A percentile compares a stretch with the other conserved stretches of the same genome.
These are phyloP conservation scores for Anseranas semipalmata DNA, from an alignment of 2,113 vertebrate genomes.

Conservation along the genomic window DNA sequence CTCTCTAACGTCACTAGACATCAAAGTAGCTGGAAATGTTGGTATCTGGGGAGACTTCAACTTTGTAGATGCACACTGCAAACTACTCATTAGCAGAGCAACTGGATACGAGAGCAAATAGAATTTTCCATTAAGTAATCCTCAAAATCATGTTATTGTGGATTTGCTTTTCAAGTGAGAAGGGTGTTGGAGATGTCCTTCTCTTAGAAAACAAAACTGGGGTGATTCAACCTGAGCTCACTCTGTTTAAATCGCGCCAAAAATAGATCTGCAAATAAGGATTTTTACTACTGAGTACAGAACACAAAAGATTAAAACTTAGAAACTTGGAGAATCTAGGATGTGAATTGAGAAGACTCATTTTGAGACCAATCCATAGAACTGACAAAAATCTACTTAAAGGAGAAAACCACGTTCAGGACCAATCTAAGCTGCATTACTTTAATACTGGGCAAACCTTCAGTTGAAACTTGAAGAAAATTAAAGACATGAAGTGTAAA, in stretches of 20 bases:
- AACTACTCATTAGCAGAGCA: neutral
- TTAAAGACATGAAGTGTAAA: neutral
- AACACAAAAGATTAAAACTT: neutral
- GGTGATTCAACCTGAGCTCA: neutral
- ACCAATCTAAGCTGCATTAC: neutral
- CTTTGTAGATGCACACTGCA: neutral
- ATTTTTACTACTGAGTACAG: slow-evolving; percentile 11
- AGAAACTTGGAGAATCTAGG: neutral
- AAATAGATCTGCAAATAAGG: slow-evolving; percentile 21
- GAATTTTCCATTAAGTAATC: slow-evolving; percentile 16
- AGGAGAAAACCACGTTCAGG: neutral
- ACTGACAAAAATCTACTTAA: neutral
- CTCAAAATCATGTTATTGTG: neutral
- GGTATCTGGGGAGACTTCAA: neutral
- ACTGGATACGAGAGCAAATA: slow-evolving; percentile 9
- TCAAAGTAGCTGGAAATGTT: neutral
- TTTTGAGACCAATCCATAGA: neutral
- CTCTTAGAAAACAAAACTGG: slow-evolving; percentile 10
- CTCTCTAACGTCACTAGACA: neutral
- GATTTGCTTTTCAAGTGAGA: slow-evolving; percentile 13
- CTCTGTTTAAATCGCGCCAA: slow-evolving; percentile 39
- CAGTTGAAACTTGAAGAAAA: neutral
- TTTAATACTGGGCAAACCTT: neutral
- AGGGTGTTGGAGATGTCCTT: neutral
- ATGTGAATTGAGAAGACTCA: neutral